Evolutionary conservation across 2,113 vertebrate genomes (phyloP).

Genomic region (Rhynchopsitta pachyrhyncha): DNA sequence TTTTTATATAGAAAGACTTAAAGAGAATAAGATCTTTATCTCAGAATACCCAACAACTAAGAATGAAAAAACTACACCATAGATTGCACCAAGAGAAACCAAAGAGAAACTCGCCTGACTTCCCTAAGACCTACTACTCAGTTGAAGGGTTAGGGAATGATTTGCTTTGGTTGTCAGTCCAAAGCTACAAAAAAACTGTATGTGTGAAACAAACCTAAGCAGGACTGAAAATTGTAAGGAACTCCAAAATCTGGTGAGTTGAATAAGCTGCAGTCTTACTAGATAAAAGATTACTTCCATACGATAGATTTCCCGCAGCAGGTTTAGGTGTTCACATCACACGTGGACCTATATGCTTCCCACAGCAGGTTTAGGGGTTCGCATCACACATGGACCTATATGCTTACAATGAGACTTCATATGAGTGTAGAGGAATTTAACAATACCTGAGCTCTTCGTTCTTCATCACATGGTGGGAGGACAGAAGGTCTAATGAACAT

Average conservation of each 20-base stretch:
- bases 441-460: background rate
- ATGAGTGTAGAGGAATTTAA: background rate
- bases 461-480: rapidly evolving
- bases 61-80: background rate
- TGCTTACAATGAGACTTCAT: background rate
- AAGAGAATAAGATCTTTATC: background rate
- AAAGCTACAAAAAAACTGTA: background rate
- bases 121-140: background rate
- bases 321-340: background rate
- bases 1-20: background rate
- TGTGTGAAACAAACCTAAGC: background rate
- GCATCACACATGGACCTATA: background rate
- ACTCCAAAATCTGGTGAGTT: background rate
- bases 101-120: background rate
- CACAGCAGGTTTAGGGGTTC: background rate
- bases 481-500: background rate
- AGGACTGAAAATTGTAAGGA: background rate
- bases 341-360: background rate
- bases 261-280: background rate
- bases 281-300: background rate
- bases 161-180: background rate
- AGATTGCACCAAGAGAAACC: background rate
- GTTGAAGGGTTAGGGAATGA: background rate
- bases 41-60: background rate
- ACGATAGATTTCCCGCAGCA: background rate